These are phyloP conservation scores for Nebria ingens DNA, from an alignment of 1,140 invertebrate genomes.

Conservation along the genomic window DNA sequence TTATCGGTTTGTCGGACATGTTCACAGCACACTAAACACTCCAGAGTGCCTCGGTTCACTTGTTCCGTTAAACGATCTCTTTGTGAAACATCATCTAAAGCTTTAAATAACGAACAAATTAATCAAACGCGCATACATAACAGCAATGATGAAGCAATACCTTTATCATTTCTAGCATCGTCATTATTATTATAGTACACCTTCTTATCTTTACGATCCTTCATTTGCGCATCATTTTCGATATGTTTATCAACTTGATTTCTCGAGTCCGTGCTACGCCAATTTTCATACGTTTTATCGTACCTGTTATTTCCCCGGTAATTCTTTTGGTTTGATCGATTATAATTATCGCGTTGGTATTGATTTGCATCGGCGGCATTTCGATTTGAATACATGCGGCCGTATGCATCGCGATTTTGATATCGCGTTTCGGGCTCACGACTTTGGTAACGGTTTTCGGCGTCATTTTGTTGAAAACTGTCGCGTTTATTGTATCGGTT, in stretches of 20 bases:
- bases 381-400: slow-evolving; percentile 21
- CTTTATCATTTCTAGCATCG: background rate
- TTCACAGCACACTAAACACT: slow-evolving; percentile 91
- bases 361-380: slow-evolving; percentile 29
- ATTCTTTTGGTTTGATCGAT: slow-evolving; percentile 20
- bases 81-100: slow-evolving; percentile 41
- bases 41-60: slow-evolving; percentile 62
- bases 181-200: background rate
- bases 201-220: background rate
- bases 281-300: slow-evolving; percentile 7
- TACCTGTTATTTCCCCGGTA: slow-evolving; percentile 25
- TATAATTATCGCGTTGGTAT: slow-evolving; percentile 15
- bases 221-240: no score
- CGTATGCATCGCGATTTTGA: background rate
- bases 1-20: slow-evolving; percentile 62
- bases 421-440: background rate
- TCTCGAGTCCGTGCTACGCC: slow-evolving; percentile 9
- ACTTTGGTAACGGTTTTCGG: slow-evolving; percentile 8
- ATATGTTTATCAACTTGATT: background rate
- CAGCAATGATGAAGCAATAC: background rate
- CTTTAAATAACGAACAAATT: background rate
- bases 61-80: slow-evolving; percentile 72
- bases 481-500: slow-evolving; percentile 22
- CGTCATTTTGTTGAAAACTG: slow-evolving; percentile 23
- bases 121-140: background rate